Conservation (phyloP, 2,113 vertebrate species). For the Passerina amoena region DNA sequence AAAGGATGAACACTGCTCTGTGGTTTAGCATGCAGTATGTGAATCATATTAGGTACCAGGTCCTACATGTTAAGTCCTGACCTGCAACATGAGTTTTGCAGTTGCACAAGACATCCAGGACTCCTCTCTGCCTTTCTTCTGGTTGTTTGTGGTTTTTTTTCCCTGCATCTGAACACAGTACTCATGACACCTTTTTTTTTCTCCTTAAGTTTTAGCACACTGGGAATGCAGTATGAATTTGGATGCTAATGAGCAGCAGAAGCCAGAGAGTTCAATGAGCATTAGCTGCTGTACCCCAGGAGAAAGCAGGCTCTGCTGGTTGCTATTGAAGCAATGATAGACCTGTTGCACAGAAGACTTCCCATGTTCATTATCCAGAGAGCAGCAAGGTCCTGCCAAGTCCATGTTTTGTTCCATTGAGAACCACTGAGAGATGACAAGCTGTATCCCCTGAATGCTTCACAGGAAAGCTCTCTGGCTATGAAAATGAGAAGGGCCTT, state of each 20-base stretch:
- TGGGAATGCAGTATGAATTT: background rate
- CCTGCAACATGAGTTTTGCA: background rate
- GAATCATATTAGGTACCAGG: fast-evolving
- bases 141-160: background rate
- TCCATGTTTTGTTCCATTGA: background rate
- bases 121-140: background rate
- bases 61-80: background rate
- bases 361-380: background rate
- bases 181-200: background rate
- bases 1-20: background rate
- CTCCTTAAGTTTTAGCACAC: background rate
- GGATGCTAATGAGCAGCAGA: background rate
- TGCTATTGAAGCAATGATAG: background rate
- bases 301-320: background rate
- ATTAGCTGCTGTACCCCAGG: background rate
- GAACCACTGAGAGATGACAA: background rate
- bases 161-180: background rate
- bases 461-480: background rate
- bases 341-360: background rate
- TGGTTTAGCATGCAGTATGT: background rate
- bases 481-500: background rate
- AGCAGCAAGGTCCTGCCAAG: background rate
- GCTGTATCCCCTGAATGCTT: background rate
- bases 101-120: background rate
- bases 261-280: background rate